Evolutionary conservation across 2,888 invertebrate genomes (phyloP), one percentile per base, ranked within the genome.

Genomic region (Callyntrura sp.): DNA sequence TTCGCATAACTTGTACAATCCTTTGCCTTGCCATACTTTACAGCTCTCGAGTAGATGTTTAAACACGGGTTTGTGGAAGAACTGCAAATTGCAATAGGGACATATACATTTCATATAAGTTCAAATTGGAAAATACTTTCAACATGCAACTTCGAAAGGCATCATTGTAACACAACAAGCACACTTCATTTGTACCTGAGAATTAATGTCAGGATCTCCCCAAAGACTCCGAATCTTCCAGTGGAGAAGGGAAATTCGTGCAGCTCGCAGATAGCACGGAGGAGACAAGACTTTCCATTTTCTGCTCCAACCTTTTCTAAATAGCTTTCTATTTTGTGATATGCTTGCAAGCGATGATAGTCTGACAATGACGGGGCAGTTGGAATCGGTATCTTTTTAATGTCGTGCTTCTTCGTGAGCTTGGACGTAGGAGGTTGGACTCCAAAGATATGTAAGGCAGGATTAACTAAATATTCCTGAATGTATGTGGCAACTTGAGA

Each of bases 191-290:
- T 65, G 62, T 83, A 88, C 88, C 83, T 62, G 9, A 88, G 73
- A 14, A 82, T 9, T 4, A 88, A 14, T n/a, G 65, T 73, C 2
- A 88, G 43, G 0, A 88, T 20, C 35, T 88, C 88, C 0, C 88
- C 88, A 73, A 88, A 78, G 3, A 88, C 35, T 0, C 88, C 88
- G 43, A 60, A 78, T n/a, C 55, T 62, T 55, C 88, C 88, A 17
- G 48, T 78, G 14, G 83, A 65, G 23, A 88, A 88, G 0, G 78
- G 88, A 28, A 65, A 88, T 20, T 88, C 88, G n/a, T 88, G 62
- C 28, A 84, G 14, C 20, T 88, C 88, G 23, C 88, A 88, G 65
- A 88, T 88, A 12, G 88, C 78, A n/a, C 88, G 83, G 17, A 88
- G 83, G 14, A 88, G 45, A 43, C 88, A 88, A 6, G 88, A 48